Base-by-base conservation (phyloP, 2,888 invertebrate genomes). In the Apodemia hepburni region DNA sequence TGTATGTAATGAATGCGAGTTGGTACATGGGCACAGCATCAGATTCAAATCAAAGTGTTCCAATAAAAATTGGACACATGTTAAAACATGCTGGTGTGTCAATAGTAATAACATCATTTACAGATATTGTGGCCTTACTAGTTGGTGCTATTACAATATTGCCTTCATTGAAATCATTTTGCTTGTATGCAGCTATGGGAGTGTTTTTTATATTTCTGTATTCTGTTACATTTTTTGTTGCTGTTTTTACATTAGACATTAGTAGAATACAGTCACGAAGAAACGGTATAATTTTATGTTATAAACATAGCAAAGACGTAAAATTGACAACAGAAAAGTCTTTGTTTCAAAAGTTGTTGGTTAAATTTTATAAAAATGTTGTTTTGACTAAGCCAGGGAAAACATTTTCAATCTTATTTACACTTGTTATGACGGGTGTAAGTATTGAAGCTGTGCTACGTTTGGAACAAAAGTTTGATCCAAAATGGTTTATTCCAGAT, bases 81-180 rank as follows among this genome's bases (percentile, higher is more conserved):
- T 78, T 97, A 61, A 94, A 95, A 78, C 96, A 96, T 77, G 96
- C 96, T 6, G 97, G 97, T 2, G 95, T 96, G 0, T 96, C 97
- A 0, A 96, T 97, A 68, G 96, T 95, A 2, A 95, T 97, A 27
- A 97, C 97, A 6, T 96, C 97, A 0, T 91, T 97, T 68, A 97
- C 97, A 0, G 97, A 97, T 79, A 94, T 96, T 60, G 93, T 95
- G 35, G 97, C 97, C 47, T 95, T 97, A 75, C 86, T 95, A 62
- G 95, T 97, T 65, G 97, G 97, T 49, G 94, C 96, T 38, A 94
- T 95, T 18, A 97, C 97, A 61, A 95, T 96, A 73, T 85, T 97
- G 65, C 97, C 97, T 22, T 96, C 96, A 4, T 85, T 97, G 42
- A 94, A 95, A 80, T 96, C 97, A 0, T 97, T 96, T 79, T 97